These are phyloP conservation scores for Plecotus auritus DNA, from an alignment of 2,113 vertebrate genomes.

Conservation along the genomic window DNA sequence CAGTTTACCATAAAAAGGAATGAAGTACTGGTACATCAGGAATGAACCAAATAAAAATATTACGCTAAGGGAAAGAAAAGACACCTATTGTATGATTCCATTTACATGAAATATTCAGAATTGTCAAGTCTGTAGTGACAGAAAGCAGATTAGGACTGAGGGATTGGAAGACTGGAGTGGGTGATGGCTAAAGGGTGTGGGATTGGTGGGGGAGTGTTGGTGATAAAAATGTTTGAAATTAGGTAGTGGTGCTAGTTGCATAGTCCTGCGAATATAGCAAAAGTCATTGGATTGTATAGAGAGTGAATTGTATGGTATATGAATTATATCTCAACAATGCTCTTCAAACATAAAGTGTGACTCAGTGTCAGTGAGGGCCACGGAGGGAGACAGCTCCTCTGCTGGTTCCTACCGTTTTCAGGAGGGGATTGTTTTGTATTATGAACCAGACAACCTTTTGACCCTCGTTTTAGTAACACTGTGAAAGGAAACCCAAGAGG, in stretches of 20 bases:
- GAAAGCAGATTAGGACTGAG: neutral
- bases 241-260: neutral
- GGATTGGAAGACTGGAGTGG: neutral
- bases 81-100: neutral
- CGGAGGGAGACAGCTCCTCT: neutral
- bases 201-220: neutral
- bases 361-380: neutral
- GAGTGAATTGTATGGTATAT: neutral
- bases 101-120: neutral
- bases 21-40: too few species aligned
- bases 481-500: neutral
- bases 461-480: neutral
- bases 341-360: neutral
- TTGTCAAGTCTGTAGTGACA: neutral
- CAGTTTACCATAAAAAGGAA: neutral
- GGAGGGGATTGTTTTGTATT: neutral
- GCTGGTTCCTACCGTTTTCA: neutral
- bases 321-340: neutral
- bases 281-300: neutral
- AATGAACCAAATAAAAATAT: neutral
- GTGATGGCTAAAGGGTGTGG: neutral
- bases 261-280: neutral
- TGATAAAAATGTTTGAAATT: neutral
- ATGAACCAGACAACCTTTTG: constrained; percentile 21
- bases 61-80: neutral